phyloP scores from a whole-genome alignment of 2,797 vertebrate species.

The Darevskia nairensis region DNA sequence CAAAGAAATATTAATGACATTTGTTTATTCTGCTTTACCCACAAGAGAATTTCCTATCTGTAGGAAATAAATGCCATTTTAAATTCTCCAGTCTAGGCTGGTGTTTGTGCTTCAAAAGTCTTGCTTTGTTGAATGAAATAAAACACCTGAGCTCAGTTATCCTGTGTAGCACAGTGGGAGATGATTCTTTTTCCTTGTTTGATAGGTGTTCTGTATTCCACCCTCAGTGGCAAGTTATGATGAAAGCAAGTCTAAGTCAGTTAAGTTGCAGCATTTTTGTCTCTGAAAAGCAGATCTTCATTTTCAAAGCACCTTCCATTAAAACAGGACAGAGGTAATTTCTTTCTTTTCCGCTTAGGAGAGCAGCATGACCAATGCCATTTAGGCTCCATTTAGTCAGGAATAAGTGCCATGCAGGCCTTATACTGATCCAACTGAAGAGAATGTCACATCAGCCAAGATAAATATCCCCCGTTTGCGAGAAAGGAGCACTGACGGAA shows the following conservation, averaged over 20 bases:
- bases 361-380: neutral
- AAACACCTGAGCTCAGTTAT: neutral
- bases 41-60: neutral
- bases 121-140: neutral
- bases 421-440: neutral
- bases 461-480: neutral
- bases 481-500: no score
- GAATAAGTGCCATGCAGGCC: neutral
- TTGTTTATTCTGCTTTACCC: neutral
- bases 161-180: neutral
- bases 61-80: neutral
- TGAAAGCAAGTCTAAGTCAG: neutral
- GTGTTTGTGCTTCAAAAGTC: neutral
- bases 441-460: neutral
- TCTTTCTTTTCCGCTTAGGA: neutral
- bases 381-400: neutral
- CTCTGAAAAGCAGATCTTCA: neutral
- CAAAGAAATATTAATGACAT: constrained; percentile 6
- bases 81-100: neutral
- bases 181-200: neutral
- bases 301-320: constrained; percentile 2
- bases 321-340: neutral
- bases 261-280: neutral
- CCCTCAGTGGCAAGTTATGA: neutral
- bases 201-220: neutral